Percentiles rank a stretch among this genome's conserved stretches.
phyloP scores from a whole-genome alignment of 2,888 invertebrate genomes.

The Mythimna loreyi region DNA sequence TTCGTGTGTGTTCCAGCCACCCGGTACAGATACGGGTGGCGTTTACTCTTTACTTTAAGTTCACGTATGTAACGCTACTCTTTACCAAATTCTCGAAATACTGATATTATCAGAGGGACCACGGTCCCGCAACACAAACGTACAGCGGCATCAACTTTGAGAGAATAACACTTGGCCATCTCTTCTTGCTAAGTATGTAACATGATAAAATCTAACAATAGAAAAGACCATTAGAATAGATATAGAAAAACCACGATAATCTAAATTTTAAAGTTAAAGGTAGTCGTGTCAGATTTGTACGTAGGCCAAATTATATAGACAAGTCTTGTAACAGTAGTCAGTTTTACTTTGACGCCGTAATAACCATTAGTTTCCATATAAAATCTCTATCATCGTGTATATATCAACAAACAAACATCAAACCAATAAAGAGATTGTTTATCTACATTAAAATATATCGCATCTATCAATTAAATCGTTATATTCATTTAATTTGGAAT shows the following conservation, averaged over 20 bases:
- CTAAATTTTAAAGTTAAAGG: conserved; percentile 50
- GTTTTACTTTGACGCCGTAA: conserved; percentile 31
- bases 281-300: conserved; percentile 62
- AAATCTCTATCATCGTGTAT: conserved; percentile 54
- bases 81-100: conserved; percentile 89
- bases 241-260: conserved; percentile 62
- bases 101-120: conserved; percentile 87
- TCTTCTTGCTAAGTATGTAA: conserved; percentile 65
- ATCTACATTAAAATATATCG: conserved; percentile 52
- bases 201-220: conserved; percentile 69
- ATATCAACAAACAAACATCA: conserved; percentile 47
- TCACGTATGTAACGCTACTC: conserved; percentile 88
- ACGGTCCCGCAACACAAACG: conserved; percentile 86
- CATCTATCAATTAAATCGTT: conserved; percentile 54
- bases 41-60: conserved; percentile 82
- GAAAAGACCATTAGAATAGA: conserved; percentile 54
- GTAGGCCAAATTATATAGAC: conserved; percentile 64
- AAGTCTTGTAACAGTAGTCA: conserved; percentile 46
- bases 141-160: conserved; percentile 81
- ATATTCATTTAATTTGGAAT: conserved; percentile 61
- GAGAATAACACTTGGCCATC: conserved; percentile 75
- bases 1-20: conserved; percentile 87
- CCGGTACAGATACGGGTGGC: conserved; percentile 84
- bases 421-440: conserved; percentile 51
- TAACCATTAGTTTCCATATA: conserved; percentile 51